Evolutionary conservation across 1,140 invertebrate species (phyloP).

Genomic region (Pteromalus puparum): DNA sequence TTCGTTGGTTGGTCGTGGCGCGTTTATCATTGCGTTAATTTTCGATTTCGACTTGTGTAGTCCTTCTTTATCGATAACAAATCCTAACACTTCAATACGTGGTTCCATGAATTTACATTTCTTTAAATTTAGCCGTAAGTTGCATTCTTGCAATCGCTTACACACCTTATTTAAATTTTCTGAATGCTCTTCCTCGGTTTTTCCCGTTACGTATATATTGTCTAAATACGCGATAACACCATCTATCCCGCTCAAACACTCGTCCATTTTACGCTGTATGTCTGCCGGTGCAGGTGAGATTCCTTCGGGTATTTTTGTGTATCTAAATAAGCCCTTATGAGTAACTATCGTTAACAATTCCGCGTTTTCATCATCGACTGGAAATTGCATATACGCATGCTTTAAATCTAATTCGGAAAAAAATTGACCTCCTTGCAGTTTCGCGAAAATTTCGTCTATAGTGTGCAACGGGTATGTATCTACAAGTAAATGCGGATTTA

Average conservation of each 20-base stretch:
- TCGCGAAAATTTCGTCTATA: constrained; percentile 5
- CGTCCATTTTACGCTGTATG: constrained; percentile 52
- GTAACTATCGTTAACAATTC: background rate
- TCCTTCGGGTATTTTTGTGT: constrained; percentile 54
- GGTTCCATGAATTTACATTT: constrained; percentile 62
- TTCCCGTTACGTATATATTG: constrained; percentile 16
- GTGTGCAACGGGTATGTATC: constrained; percentile 21
- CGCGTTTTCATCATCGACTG: background rate
- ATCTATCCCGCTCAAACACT: constrained; percentile 43
- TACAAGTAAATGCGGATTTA: background rate
- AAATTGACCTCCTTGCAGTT: background rate
- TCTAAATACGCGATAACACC: constrained; percentile 53
- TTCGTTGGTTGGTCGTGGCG: constrained; percentile 49
- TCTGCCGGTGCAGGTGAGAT: constrained; percentile 48
- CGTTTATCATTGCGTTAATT: constrained; percentile 53
- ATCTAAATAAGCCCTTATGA: constrained; percentile 51
- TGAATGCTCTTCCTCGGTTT: constrained; percentile 16
- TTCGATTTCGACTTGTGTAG: constrained; percentile 58
- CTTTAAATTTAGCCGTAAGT: no score
- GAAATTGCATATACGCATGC: background rate
- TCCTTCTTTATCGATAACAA: constrained; percentile 57
- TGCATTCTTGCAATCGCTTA: constrained; percentile 42
- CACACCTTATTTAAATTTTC: constrained; percentile 40
- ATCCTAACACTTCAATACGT: constrained; percentile 55
- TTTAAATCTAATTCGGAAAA: constrained; percentile 1